phyloP scores from a whole-genome alignment of 1,140 invertebrate genomes.

The Chironomus striatipennis region DNA sequence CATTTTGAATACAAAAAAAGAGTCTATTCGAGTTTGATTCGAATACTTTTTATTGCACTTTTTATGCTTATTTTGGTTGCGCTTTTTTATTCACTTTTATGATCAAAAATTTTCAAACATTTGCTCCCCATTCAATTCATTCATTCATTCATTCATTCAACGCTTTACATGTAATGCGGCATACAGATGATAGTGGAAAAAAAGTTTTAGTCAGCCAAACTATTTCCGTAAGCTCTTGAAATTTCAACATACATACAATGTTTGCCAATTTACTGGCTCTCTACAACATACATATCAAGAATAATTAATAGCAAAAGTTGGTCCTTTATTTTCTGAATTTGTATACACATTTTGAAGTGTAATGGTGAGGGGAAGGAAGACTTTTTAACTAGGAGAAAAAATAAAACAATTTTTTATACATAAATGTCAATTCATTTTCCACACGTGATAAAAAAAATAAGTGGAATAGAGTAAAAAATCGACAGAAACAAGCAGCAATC shows the following conservation, averaged over 20 bases:
- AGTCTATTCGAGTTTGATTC: not conserved
- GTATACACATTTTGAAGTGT: no score
- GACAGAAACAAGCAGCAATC: constrained; percentile 3
- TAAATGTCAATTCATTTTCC: constrained; percentile 19
- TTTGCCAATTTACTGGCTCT: constrained; percentile 19
- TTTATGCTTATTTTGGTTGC: not conserved
- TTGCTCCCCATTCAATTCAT: constrained; percentile 16
- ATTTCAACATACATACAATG: constrained; percentile 11
- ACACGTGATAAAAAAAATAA: constrained; percentile 12
- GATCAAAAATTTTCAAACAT: constrained; percentile 17
- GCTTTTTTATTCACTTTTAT: not conserved
- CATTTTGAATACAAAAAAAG: constrained; percentile 13
- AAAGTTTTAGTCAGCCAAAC: not conserved
- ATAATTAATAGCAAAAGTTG: constrained; percentile 23
- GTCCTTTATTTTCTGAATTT: not conserved
- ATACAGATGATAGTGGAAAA: not conserved
- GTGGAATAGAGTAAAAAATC: not conserved
- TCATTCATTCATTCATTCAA: not conserved
- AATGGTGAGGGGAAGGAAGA: no score
- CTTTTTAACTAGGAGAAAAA: no score
- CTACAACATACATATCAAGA: not conserved
- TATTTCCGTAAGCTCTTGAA: not conserved
- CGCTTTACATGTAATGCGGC: not conserved
- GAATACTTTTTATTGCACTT: constrained; percentile 21
- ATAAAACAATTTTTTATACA: not conserved